Conservation (phyloP, 2,113 vertebrate genomes). For the Hemiprocne comata region DNA sequence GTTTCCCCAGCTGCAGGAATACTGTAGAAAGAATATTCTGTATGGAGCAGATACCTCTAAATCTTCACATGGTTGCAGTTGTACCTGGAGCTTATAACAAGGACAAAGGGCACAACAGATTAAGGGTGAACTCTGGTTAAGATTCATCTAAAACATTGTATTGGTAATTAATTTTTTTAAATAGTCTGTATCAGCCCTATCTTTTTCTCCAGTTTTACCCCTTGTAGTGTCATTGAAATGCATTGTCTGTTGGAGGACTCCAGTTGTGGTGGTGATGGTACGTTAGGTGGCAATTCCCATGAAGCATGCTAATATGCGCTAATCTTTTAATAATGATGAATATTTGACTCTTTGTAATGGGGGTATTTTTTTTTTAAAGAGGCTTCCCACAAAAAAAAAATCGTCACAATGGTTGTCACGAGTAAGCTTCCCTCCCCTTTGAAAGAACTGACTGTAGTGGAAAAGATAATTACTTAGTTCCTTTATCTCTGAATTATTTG, state of each 20-base stretch:
- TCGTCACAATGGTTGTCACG: conserved; percentile 67
- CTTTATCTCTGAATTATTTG: conserved; percentile 82
- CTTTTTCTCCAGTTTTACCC: neutral
- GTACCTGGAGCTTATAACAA: neutral
- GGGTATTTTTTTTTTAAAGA: conserved; percentile 61
- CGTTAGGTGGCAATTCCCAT: conserved; percentile 65
- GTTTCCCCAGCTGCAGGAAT: neutral
- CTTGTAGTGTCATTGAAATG: neutral
- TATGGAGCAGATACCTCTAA: neutral
- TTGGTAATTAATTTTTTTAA: neutral
- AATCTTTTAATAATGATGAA: conserved; percentile 66
- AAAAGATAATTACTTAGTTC: conserved; percentile 80
- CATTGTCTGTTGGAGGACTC: conserved; percentile 45
- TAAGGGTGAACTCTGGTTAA: neutral
- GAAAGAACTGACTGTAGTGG: conserved; percentile 73
- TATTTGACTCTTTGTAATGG: conserved; percentile 62
- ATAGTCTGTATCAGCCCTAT: neutral
- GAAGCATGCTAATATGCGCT: conserved; percentile 60
- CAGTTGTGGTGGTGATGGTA: conserved; percentile 6
- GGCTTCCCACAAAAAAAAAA: conserved; percentile 40
- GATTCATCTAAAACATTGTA: neutral
- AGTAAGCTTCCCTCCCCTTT: conserved; percentile 65
- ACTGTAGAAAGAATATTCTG: neutral
- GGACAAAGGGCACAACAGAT: neutral
- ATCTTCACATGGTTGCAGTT: neutral